Evolutionary conservation across 35 echinoderm and acorn worm genomes (phyloP).

Genomic region (Ptychodera flava): DNA sequence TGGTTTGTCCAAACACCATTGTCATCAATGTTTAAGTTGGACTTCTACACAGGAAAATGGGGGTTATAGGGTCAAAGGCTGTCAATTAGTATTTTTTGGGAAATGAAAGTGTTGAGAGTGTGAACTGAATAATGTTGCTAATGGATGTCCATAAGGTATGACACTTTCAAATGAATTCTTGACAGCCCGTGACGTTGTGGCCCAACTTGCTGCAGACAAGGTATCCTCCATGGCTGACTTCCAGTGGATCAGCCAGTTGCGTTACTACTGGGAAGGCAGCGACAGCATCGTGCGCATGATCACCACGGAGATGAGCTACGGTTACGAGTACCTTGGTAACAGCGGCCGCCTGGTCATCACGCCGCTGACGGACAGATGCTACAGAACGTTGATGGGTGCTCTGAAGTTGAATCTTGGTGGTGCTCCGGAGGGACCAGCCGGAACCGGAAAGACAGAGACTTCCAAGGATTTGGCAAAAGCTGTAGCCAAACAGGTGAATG

Average conservation of each 20-base stretch:
- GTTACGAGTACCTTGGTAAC: constrained; percentile 98
- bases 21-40: no score
- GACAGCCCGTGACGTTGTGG: constrained; percentile 93
- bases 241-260: constrained; percentile 96
- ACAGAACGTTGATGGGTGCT: constrained; percentile 98
- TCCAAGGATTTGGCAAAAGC: constrained; percentile 98
- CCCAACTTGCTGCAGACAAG: constrained; percentile 50
- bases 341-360: constrained; percentile 91
- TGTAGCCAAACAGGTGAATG: constrained; percentile 89
- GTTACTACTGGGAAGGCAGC: constrained; percentile 85
- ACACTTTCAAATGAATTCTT: no score
- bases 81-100: no score
- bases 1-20: no score
- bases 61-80: no score
- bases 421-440: constrained; percentile 90
- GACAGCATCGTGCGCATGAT: constrained; percentile 85
- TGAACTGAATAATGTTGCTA: no score
- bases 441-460: constrained; percentile 97
- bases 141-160: no score
- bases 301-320: constrained; percentile 75
- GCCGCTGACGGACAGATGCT: constrained; percentile 91
- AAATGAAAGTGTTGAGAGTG: no score
- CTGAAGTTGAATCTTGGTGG: constrained; percentile 93
- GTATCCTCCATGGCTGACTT: constrained; percentile 84
- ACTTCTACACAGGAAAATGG: no score